phyloP scores from a whole-genome alignment of 2,888 invertebrate species.

The Micropterix aruncella region DNA sequence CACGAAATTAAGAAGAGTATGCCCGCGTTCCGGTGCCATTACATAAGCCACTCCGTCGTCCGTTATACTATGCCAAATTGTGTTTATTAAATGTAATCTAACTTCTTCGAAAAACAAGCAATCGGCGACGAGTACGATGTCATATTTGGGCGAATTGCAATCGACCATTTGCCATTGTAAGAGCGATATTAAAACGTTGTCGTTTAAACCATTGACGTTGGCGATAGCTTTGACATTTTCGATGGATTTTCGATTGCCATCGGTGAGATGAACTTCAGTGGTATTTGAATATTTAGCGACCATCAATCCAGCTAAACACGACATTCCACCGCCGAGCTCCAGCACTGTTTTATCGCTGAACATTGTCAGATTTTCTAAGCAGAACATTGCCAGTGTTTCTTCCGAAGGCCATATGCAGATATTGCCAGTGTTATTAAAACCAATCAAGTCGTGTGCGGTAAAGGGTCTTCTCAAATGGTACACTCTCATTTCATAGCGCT shows the following conservation, averaged over 20 bases:
- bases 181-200: constrained; percentile 18
- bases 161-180: constrained; percentile 37
- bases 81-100: constrained; percentile 48
- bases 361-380: constrained; percentile 44
- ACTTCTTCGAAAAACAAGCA: constrained; percentile 68
- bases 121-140: constrained; percentile 64
- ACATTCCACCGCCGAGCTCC: constrained; percentile 78
- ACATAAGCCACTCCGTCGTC: constrained; percentile 50
- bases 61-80: constrained; percentile 47
- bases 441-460: constrained; percentile 57
- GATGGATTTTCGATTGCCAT: constrained; percentile 64
- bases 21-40: constrained; percentile 63
- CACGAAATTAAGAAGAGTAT: constrained; percentile 55
- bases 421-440: constrained; percentile 73
- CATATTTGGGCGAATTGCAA: constrained; percentile 33
- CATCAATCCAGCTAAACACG: constrained; percentile 64
- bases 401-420: constrained; percentile 72
- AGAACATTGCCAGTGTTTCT: constrained; percentile 56
- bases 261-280: constrained; percentile 52
- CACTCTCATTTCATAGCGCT: constrained; percentile 39
- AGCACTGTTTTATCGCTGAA: constrained; percentile 55
- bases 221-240: constrained; percentile 56
- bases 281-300: constrained; percentile 52
- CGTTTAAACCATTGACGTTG: constrained; percentile 43
- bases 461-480: constrained; percentile 45